Evolutionary conservation across 1,140 invertebrate species (phyloP).

Genomic region (Dendrolimus punctatus): DNA sequence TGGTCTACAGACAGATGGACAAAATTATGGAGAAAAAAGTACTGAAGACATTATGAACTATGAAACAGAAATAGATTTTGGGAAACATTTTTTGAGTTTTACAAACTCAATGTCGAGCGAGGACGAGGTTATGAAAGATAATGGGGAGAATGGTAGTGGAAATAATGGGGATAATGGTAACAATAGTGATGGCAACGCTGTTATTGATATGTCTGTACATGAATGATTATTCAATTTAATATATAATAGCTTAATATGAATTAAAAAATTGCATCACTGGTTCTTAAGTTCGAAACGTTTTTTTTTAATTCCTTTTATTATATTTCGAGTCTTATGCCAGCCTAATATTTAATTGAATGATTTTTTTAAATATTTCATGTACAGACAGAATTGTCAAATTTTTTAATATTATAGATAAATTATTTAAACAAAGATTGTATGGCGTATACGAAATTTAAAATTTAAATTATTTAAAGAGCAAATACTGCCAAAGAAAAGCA

Average conservation of each 20-base stretch:
- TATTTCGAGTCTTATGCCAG: no score
- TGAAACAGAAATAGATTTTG: constrained; percentile 38
- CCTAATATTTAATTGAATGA: no score
- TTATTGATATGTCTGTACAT: constrained; percentile 50
- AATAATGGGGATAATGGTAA: constrained; percentile 16
- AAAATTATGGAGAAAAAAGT: constrained; percentile 20
- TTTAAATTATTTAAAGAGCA: not conserved
- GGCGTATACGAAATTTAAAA: constrained; percentile 4
- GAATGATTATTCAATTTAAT: constrained; percentile 22
- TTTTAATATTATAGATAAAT: no score
- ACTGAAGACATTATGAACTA: constrained; percentile 20
- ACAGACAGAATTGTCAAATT: no score
- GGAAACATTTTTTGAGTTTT: constrained; percentile 47
- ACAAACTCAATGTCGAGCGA: constrained; percentile 41
- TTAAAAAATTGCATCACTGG: no score
- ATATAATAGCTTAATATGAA: no score
- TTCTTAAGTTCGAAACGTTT: no score
- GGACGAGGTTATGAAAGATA: constrained; percentile 28
- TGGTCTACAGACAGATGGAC: constrained; percentile 10
- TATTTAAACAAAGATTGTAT: not conserved
- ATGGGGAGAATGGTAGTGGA: constrained; percentile 16
- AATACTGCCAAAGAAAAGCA: constrained; percentile 3
- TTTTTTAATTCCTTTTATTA: no score
- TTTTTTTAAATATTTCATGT: no score
- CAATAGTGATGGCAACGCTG: constrained; percentile 19